phyloP scores from a whole-genome alignment of 2,888 invertebrate genomes.

The Hyposoter didymator region DNA sequence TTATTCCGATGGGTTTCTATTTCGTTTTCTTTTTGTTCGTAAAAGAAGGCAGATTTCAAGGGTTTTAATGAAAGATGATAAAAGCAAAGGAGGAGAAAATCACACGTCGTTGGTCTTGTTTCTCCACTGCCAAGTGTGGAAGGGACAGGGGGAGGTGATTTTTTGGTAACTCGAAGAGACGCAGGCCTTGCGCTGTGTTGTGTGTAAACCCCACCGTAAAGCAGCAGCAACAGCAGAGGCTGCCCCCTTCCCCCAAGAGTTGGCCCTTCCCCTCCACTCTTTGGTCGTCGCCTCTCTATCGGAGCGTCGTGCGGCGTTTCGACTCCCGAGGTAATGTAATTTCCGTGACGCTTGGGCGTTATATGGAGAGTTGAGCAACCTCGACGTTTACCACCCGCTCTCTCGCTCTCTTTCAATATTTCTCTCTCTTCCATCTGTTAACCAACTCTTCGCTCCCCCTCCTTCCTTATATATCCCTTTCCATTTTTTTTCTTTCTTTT shows the following conservation, averaged over 20 bases:
- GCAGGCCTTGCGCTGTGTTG: conserved; percentile 25
- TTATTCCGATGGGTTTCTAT: neutral
- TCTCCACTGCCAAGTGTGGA: neutral
- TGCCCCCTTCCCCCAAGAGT: conserved; percentile 25
- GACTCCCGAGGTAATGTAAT: conserved; percentile 77
- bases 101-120: neutral
- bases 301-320: conserved; percentile 67
- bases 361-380: conserved; percentile 79
- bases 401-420: neutral
- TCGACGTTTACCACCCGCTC: conserved; percentile 70
- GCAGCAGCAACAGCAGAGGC: conserved; percentile 48
- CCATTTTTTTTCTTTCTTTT: conserved; percentile 8
- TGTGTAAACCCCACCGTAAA: conserved; percentile 21
- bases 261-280: neutral
- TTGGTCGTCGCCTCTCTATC: conserved; percentile 62
- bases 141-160: neutral
- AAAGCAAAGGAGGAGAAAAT: neutral
- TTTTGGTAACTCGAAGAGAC: conserved; percentile 19
- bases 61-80: neutral
- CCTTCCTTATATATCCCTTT: conserved; percentile 7
- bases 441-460: conserved; percentile 12
- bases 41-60: neutral
- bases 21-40: neutral
- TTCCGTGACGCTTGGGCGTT: conserved; percentile 72
- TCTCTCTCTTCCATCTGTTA: conserved; percentile 29